Percentiles rank a stretch among this genome's conserved stretches.
Conservation (phyloP, 2,113 vertebrate species). For the Crotophaga sulcirostris region DNA sequence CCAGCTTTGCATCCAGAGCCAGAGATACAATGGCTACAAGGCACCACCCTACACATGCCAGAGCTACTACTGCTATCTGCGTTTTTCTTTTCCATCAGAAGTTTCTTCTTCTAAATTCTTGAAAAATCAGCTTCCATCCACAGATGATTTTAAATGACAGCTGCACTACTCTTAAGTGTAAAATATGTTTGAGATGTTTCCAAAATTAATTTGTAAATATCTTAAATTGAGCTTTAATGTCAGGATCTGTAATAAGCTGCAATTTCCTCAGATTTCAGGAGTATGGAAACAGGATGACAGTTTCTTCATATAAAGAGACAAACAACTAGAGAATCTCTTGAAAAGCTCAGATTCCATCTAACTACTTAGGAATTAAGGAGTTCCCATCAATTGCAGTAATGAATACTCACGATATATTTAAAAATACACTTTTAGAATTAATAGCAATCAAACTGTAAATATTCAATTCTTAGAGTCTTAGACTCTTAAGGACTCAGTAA, state of each 20-base stretch:
- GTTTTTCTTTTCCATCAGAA: background rate
- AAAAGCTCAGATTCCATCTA: background rate
- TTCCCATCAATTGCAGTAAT: background rate
- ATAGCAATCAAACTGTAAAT: background rate
- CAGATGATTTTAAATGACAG: background rate
- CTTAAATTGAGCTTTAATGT: background rate
- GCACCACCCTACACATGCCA: background rate
- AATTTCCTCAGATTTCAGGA: background rate
- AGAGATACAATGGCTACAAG: fast-evolving
- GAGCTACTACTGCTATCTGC: background rate
- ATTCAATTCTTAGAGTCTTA: background rate
- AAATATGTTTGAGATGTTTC: background rate
- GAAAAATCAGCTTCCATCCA: background rate
- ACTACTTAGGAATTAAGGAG: background rate
- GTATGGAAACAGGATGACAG: background rate
- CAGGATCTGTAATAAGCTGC: background rate
- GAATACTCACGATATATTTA: background rate
- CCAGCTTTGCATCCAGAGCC: background rate
- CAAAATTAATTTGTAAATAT: background rate
- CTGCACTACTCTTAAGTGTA: background rate
- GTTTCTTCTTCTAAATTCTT: background rate
- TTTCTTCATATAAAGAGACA: background rate
- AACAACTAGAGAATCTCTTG: background rate
- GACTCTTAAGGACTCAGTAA: background rate
- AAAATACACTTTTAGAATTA: background rate